These are phyloP conservation scores for Heterodera filipjevi DNA, from an alignment of 2,888 invertebrate genomes.

Conservation along the genomic window DNA sequence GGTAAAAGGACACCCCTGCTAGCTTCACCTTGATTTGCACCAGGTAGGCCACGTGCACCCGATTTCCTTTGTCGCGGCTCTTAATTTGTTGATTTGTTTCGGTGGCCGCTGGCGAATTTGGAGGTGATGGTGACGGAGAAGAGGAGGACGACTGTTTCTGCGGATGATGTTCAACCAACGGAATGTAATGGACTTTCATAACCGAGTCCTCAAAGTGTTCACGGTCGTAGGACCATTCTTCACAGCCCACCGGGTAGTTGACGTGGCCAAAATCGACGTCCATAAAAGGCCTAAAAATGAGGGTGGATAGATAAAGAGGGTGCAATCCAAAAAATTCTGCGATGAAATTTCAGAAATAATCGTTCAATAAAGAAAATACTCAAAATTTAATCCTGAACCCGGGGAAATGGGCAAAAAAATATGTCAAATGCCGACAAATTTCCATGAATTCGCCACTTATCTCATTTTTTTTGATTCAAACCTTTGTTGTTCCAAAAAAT, in stretches of 20 bases:
- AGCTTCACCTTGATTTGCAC: conserved; percentile 55
- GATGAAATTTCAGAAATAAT: no score
- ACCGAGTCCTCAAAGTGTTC: conserved; percentile 40
- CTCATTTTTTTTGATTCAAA: not conserved
- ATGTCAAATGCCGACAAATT: no score
- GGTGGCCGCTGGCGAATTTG: not conserved
- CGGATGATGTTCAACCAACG: conserved; percentile 32
- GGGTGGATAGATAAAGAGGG: not conserved
- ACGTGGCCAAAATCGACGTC: conserved; percentile 56
- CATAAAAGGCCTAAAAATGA: conserved; percentile 54
- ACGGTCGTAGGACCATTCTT: conserved; percentile 39
- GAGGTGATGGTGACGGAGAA: not conserved
- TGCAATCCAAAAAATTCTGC: no score
- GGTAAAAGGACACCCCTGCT: no score
- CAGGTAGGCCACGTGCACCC: conserved; percentile 54
- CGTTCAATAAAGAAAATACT: no score
- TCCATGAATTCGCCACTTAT: no score
- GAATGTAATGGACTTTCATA: conserved; percentile 41
- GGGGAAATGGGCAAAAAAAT: no score
- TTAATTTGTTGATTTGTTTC: not conserved
- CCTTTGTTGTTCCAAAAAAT: conserved; percentile 50
- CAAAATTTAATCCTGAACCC: no score
- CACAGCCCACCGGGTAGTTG: conserved; percentile 46
- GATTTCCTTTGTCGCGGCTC: not conserved
- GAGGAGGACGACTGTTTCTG: conserved; percentile 5